Conservation (phyloP, 2,888 invertebrate species). For the Agonopterix arenella region DNA sequence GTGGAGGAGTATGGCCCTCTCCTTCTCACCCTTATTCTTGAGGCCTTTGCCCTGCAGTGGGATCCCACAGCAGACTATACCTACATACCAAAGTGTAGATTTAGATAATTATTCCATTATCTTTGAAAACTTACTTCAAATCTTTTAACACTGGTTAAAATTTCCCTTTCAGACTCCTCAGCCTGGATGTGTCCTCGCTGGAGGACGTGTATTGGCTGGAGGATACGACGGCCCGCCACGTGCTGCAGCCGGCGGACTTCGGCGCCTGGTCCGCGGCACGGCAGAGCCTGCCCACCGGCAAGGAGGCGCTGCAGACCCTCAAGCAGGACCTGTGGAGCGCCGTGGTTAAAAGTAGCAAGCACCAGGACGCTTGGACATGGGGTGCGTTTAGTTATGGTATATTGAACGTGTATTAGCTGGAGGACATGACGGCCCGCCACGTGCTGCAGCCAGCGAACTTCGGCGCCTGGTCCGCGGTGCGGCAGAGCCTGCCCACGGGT, state of each 20-base stretch:
- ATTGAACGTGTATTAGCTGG: constrained; percentile 94
- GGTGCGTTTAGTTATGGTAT: constrained; percentile 66
- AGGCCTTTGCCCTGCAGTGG: too few relatives aligned
- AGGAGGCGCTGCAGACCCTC: constrained; percentile 84
- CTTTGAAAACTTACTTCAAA: not conserved
- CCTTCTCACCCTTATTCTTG: too few relatives aligned
- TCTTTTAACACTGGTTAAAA: not conserved
- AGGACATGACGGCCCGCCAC: constrained; percentile 86
- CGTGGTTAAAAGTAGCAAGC: constrained; percentile 89
- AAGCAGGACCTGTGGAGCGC: constrained; percentile 91
- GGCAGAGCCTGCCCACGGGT: constrained; percentile 89
- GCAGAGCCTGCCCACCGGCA: constrained; percentile 88
- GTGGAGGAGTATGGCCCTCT: too few relatives aligned
- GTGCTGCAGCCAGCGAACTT: constrained; percentile 87
- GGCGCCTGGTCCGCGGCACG: constrained; percentile 87
- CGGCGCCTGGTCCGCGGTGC: constrained; percentile 85
- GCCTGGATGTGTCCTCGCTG: constrained; percentile 88
- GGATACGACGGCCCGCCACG: constrained; percentile 85
- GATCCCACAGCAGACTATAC: too few relatives aligned
- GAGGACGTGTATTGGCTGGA: constrained; percentile 95
- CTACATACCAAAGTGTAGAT: too few relatives aligned
- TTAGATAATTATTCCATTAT: too few relatives aligned
- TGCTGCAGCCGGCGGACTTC: constrained; percentile 86
- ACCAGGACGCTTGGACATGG: constrained; percentile 94
- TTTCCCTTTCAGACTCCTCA: constrained; percentile 77